Evolutionary conservation across 1,140 invertebrate species (phyloP).

Genomic region (Ostrea edulis): DNA sequence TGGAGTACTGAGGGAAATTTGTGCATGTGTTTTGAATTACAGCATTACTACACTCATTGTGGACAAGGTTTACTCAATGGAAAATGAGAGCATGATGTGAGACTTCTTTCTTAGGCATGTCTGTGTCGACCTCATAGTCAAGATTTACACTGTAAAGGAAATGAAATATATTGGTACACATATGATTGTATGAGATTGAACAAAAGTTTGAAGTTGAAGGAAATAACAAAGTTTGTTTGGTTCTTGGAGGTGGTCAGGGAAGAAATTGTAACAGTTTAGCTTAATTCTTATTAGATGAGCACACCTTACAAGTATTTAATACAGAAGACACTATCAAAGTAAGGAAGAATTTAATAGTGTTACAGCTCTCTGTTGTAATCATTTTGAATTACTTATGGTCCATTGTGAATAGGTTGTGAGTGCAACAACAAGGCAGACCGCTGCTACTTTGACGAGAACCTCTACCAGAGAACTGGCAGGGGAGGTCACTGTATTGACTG

Average conservation of each 20-base stretch:
- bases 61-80: neutral
- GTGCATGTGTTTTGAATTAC: neutral
- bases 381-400: neutral
- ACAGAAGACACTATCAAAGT: neutral
- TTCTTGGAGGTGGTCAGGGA: neutral
- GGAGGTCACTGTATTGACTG: slow-evolving; percentile 98
- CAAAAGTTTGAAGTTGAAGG: neutral
- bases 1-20: neutral
- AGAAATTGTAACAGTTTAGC: neutral
- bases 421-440: slow-evolving; percentile 96
- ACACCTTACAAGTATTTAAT: neutral
- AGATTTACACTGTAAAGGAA: neutral
- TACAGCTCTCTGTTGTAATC: neutral
- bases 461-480: slow-evolving; percentile 94
- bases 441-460: slow-evolving; percentile 96
- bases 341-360: neutral
- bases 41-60: neutral
- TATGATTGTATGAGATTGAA: neutral
- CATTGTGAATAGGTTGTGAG: slow-evolving; percentile 90
- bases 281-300: neutral
- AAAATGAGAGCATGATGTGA: neutral
- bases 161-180: neutral
- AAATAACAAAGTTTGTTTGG: neutral
- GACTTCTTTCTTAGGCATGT: neutral
- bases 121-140: neutral